phyloP scores from a whole-genome alignment of 2,113 vertebrate species.

The Cryptoleucopteryx plumbea region DNA sequence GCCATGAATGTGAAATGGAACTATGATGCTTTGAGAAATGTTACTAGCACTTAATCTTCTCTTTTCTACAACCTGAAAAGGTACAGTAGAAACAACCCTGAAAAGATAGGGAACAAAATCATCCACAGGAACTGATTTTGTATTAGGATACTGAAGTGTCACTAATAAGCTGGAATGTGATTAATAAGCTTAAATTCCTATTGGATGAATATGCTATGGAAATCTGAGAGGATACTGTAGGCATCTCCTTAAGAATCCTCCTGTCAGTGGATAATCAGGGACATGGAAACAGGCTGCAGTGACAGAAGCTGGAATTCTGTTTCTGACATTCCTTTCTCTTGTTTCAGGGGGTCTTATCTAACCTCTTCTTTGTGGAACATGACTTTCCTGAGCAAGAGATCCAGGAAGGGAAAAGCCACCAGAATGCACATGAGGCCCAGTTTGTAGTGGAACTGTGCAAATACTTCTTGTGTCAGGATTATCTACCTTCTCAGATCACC shows the following conservation, averaged over 20 bases:
- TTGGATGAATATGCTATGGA: background rate
- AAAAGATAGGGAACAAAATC: background rate
- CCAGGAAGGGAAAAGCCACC: slow-evolving; percentile 87
- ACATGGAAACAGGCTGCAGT: background rate
- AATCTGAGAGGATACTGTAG: background rate
- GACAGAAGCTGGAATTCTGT: background rate
- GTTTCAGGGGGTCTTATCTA: slow-evolving; percentile 82
- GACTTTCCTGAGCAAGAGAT: slow-evolving; percentile 79
- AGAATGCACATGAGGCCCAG: slow-evolving; percentile 85
- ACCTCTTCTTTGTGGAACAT: slow-evolving; percentile 91
- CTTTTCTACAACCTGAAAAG: background rate
- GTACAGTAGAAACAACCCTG: background rate
- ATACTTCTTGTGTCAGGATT: slow-evolving; percentile 86
- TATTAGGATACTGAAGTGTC: background rate
- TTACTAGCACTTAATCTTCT: background rate
- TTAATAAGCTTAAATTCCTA: background rate
- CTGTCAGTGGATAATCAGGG: background rate
- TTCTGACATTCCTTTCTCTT: background rate
- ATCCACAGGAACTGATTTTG: background rate
- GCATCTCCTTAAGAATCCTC: background rate
- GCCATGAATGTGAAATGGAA: background rate
- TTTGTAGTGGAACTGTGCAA: slow-evolving; percentile 89
- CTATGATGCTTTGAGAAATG: background rate
- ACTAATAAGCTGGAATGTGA: background rate
- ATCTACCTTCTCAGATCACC: slow-evolving; percentile 88